phyloP scores from a whole-genome alignment of 2,797 vertebrate genomes.

The Monodelphis domestica region DNA sequence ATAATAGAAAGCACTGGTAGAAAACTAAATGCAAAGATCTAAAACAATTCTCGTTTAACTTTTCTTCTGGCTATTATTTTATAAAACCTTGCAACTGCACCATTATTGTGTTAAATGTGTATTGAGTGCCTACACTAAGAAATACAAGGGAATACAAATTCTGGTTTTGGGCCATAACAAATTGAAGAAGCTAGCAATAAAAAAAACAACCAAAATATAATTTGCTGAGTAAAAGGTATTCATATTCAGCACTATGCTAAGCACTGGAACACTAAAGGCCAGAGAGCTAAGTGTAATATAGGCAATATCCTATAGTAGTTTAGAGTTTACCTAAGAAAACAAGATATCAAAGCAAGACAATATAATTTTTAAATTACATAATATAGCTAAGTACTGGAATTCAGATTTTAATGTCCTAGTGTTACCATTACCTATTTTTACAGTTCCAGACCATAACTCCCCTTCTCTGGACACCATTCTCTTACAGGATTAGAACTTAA shows the following conservation, averaged over 20 bases:
- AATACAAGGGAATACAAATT: not conserved
- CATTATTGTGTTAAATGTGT: not conserved
- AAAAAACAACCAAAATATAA: not conserved
- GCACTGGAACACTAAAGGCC: not conserved
- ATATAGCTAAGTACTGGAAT: not conserved
- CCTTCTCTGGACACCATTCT: not conserved
- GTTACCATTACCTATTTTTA: not conserved
- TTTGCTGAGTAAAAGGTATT: not conserved
- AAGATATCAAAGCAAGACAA: not conserved
- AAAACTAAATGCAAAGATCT: constrained; percentile 14
- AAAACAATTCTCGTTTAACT: not conserved
- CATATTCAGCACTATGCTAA: not conserved
- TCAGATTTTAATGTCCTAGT: not conserved
- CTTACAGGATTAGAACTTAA: not conserved
- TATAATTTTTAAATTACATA: not conserved
- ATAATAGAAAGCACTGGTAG: constrained; percentile 10
- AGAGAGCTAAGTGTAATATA: not conserved
- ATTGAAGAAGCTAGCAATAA: not conserved
- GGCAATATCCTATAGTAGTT: not conserved
- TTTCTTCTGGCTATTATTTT: not conserved
- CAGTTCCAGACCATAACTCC: not conserved
- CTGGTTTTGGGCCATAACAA: not conserved
- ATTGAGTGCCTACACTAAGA: not conserved
- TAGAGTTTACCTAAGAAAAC: not conserved
- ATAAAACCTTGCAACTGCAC: not conserved